Conservation (phyloP, 2,888 invertebrate genomes). For the Salticus scenicus region DNA sequence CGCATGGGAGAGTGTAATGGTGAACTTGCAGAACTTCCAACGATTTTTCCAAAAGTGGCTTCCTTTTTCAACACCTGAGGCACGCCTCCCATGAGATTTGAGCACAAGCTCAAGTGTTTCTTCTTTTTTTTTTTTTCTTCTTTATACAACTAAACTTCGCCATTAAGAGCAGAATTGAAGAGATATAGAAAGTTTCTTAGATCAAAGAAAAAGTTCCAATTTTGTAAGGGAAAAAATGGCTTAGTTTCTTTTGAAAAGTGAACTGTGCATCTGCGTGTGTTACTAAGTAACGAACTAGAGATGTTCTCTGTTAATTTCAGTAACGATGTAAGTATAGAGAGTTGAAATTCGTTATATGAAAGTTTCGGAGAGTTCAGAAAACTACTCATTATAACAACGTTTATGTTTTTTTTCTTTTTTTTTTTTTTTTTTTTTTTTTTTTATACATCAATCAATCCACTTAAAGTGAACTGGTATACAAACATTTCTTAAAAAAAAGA, state of each 20-base stretch:
- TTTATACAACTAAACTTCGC: conserved; percentile 13
- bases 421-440: no score
- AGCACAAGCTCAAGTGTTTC: conserved; percentile 4
- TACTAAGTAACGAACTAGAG: no score
- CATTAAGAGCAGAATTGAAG: conserved; percentile 2
- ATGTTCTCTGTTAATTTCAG: no score
- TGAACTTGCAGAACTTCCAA: conserved; percentile 2
- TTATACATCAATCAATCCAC: no score
- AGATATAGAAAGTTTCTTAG: conserved; percentile 14
- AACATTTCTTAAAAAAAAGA: no score
- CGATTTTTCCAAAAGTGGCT: conserved; percentile 15
- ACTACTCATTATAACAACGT: no score
- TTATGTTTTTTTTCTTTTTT: no score
- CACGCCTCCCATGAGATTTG: conserved; percentile 4
- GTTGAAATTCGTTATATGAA: no score
- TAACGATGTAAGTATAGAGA: no score
- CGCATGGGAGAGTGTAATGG: neutral
- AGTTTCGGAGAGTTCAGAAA: no score
- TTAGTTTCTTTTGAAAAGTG: neutral
- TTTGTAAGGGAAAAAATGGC: neutral
- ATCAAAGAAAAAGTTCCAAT: conserved; percentile 15
- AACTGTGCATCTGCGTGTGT: neutral
- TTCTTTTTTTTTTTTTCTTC: neutral
- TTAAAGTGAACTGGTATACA: no score
- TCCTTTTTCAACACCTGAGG: conserved; percentile 19